These are phyloP conservation scores for Oscheius sp. DNA, from an alignment of 2,888 invertebrate species.

Conservation along the genomic window DNA sequence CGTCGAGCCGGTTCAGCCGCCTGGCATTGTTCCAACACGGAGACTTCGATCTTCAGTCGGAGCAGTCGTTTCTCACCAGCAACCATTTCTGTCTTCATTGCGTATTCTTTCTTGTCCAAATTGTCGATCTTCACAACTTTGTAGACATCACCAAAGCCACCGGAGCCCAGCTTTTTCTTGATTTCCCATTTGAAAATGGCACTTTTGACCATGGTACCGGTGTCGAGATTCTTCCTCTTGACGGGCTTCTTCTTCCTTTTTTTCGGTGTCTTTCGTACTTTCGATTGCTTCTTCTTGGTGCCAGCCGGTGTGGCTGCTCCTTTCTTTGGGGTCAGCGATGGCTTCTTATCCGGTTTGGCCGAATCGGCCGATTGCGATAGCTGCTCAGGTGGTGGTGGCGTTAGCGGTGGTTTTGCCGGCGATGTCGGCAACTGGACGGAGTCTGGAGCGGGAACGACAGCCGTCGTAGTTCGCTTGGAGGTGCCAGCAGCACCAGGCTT, in stretches of 20 bases:
- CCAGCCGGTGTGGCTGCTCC: too few relatives aligned
- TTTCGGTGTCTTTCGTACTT: neutral
- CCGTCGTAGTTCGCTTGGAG: too few relatives aligned
- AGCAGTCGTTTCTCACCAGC: neutral
- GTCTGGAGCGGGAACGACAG: too few relatives aligned
- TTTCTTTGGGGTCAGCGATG: too few relatives aligned
- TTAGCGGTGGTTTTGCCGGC: too few relatives aligned
- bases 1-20: neutral
- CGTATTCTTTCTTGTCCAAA: conserved; percentile 11
- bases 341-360: too few relatives aligned
- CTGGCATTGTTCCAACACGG: conserved; percentile 15
- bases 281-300: neutral
- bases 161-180: neutral
- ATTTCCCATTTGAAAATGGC: neutral
- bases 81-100: conserved; percentile 12
- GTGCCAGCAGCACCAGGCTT: too few relatives aligned
- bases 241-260: neutral
- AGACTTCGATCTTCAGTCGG: conserved; percentile 17
- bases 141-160: conserved; percentile 22
- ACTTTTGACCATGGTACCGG: neutral
- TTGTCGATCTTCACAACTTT: conserved; percentile 13
- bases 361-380: too few relatives aligned
- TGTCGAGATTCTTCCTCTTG: neutral
- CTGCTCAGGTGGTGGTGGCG: too few relatives aligned
- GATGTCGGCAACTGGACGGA: too few relatives aligned